Evolutionary conservation across 2,888 invertebrate genomes (phyloP).

Genomic region (Tipula confusa): DNA sequence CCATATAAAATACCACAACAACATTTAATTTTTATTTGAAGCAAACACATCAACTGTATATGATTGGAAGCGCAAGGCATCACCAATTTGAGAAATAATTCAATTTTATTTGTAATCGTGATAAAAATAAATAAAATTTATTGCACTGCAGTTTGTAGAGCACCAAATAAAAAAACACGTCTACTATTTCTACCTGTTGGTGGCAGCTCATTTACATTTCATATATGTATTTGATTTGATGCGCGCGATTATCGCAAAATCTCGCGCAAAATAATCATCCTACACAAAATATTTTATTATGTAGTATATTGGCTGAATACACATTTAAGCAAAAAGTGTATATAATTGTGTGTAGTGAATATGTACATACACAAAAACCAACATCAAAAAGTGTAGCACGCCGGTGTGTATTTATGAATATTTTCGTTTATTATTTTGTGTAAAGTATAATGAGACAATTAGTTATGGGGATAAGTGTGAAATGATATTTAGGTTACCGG

Average conservation of each 20-base stretch:
- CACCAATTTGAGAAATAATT: background rate
- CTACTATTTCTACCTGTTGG: background rate
- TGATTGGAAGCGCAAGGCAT: background rate
- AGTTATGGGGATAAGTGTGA: slow-evolving; percentile 12
- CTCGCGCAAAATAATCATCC: background rate
- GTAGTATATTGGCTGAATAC: background rate
- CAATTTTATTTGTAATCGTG: background rate
- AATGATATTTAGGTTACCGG: background rate
- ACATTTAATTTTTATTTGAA: too few relatives aligned
- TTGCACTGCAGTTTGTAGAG: background rate
- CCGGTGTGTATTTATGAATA: background rate
- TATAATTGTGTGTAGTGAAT: background rate
- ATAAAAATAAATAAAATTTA: slow-evolving; percentile 3
- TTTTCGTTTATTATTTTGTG: background rate
- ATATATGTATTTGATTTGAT: background rate
- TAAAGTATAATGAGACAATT: background rate
- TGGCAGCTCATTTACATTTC: background rate
- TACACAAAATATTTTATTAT: background rate
- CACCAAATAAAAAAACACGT: background rate
- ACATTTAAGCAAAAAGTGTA: background rate
- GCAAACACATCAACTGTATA: too few relatives aligned
- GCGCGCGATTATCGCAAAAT: background rate
- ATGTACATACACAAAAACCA: background rate
- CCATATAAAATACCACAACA: too few relatives aligned
- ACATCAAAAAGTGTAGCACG: background rate